Evolutionary conservation across 2,797 vertebrate genomes (phyloP).

Genomic region (Rhincodon typus): DNA sequence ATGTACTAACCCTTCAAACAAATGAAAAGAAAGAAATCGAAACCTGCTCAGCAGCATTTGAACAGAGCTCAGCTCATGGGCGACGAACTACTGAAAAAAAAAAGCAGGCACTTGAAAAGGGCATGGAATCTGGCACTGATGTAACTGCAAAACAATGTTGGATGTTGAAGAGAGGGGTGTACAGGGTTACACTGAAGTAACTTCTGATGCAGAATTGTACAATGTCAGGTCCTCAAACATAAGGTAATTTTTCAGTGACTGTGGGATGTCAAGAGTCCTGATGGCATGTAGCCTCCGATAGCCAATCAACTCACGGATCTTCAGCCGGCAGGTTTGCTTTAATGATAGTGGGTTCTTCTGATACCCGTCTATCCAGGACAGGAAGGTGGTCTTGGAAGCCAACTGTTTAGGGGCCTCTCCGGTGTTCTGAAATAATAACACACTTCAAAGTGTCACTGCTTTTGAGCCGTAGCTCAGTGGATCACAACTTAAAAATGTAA

Average conservation of each 20-base stretch:
- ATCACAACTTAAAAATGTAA: neutral
- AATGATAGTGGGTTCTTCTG: constrained; percentile 46
- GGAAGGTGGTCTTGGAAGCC: constrained; percentile 45
- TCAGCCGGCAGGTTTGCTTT: constrained; percentile 45
- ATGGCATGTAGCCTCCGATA: constrained; percentile 44
- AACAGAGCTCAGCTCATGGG: neutral
- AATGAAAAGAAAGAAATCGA: neutral
- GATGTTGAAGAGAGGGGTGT: neutral
- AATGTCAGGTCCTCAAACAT: constrained; percentile 49
- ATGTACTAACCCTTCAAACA: too few relatives aligned
- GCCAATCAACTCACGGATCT: constrained; percentile 43
- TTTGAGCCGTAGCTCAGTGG: neutral
- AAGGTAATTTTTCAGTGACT: constrained; percentile 47
- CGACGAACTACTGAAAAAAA: neutral
- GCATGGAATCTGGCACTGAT: neutral
- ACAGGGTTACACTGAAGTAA: neutral
- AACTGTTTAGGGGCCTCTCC: constrained; percentile 49
- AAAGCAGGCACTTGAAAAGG: neutral
- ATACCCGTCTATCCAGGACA: constrained; percentile 48
- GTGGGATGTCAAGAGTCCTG: constrained; percentile 45
- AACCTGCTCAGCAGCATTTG: neutral
- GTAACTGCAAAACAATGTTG: neutral
- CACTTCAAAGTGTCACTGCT: constrained; percentile 2
- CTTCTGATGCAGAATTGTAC: constrained; percentile 30
- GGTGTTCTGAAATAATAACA: constrained; percentile 44